phyloP scores from a whole-genome alignment of 2,888 invertebrate genomes.

The Cryptocephalus primarius region DNA sequence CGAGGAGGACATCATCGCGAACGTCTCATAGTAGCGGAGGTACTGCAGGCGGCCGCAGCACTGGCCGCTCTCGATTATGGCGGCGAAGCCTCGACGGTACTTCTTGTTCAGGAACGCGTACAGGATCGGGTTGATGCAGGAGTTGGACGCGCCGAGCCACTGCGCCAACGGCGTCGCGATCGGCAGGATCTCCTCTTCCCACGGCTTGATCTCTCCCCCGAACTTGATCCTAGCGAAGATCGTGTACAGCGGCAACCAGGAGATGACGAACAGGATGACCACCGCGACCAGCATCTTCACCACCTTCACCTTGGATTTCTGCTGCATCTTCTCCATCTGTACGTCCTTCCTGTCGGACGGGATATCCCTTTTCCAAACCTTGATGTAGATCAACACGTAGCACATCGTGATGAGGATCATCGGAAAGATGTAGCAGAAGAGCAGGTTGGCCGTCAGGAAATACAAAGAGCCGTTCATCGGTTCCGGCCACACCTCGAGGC shows the following conservation, averaged over 20 bases:
- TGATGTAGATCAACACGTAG: slow-evolving; percentile 86
- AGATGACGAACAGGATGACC: slow-evolving; percentile 83
- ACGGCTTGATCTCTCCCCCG: slow-evolving; percentile 60
- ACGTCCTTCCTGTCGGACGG: slow-evolving; percentile 86
- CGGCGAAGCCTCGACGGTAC: slow-evolving; percentile 80
- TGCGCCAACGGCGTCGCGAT: slow-evolving; percentile 81
- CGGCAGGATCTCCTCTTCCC: slow-evolving; percentile 71
- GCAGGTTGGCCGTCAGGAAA: slow-evolving; percentile 79
- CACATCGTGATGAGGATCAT: slow-evolving; percentile 85
- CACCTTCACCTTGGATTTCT: slow-evolving; percentile 89
- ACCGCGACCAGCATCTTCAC: slow-evolving; percentile 91
- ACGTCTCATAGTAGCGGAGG: slow-evolving; percentile 76
- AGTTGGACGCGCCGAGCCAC: slow-evolving; percentile 88
- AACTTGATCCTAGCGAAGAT: slow-evolving; percentile 82
- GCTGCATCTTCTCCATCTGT: slow-evolving; percentile 85
- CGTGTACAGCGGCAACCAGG: slow-evolving; percentile 86
- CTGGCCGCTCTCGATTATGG: slow-evolving; percentile 67
- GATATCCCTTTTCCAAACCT: slow-evolving; percentile 74
- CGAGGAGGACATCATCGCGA: slow-evolving; percentile 75
- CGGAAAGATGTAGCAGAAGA: slow-evolving; percentile 84
- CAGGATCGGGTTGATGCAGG: slow-evolving; percentile 89
- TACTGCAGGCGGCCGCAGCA: slow-evolving; percentile 73
- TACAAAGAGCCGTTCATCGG: slow-evolving; percentile 71
- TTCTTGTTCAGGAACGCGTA: slow-evolving; percentile 94
- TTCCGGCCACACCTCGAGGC: slow-evolving; percentile 79